Conservation (phyloP, 2,888 invertebrate genomes). For the Drosophila borborema region DNA sequence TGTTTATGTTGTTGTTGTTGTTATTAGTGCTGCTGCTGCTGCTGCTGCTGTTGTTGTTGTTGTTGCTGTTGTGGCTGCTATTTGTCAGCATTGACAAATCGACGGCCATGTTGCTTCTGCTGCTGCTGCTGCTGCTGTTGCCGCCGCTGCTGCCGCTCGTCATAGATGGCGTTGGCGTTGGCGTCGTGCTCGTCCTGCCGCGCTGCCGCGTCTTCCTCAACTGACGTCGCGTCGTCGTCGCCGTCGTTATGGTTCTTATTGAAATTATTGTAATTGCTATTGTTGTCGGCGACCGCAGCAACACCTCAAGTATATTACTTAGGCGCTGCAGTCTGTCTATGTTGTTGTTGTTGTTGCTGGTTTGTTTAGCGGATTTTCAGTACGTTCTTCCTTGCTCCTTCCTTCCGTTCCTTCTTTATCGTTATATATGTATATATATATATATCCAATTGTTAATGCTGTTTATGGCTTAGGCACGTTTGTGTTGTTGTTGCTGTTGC, state of each 20-base stretch:
- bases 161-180: conserved; percentile 62
- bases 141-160: conserved; percentile 51
- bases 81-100: conserved; percentile 72
- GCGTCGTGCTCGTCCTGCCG: conserved; percentile 42
- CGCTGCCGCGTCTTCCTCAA: conserved; percentile 45
- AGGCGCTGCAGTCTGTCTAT: conserved; percentile 44
- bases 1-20: conserved; percentile 21
- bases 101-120: conserved; percentile 79
- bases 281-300: conserved; percentile 44
- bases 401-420: neutral
- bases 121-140: conserved; percentile 15
- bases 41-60: conserved; percentile 21
- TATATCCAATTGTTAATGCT: conserved; percentile 30
- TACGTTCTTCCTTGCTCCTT: neutral
- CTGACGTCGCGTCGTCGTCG: conserved; percentile 33
- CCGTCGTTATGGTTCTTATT: conserved; percentile 11
- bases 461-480: conserved; percentile 68
- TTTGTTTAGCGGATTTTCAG: neutral
- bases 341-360: neutral
- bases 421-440: neutral
- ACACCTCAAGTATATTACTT: conserved; percentile 46
- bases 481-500: conserved; percentile 50
- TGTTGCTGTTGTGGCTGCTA: conserved; percentile 23
- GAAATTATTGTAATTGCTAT: conserved; percentile 4
- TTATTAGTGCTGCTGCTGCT: conserved; percentile 11